Evolutionary conservation across 2,888 invertebrate species (phyloP).

Genomic region (Siphlonurus alternatus): DNA sequence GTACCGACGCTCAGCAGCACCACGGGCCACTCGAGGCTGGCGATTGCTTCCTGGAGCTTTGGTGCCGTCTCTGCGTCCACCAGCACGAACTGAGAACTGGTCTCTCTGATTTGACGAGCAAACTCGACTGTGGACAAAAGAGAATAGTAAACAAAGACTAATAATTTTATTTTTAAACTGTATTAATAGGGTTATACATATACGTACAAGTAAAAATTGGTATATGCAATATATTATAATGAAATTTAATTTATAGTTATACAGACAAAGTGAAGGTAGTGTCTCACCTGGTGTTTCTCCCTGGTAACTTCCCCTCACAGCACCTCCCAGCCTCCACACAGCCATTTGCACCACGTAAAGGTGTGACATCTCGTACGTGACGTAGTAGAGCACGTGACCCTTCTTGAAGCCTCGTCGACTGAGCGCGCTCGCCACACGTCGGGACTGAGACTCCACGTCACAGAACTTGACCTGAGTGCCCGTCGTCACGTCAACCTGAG

Average conservation of each 20-base stretch:
- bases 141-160: not conserved
- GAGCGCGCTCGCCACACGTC: slow-evolving; percentile 8
- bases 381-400: slow-evolving; percentile 10
- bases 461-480: slow-evolving; percentile 6
- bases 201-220: too few species aligned
- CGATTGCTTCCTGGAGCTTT: not conserved
- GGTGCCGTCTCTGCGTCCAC: not conserved
- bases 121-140: not conserved
- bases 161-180: too few species aligned
- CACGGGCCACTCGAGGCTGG: not conserved
- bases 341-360: slow-evolving; percentile 7
- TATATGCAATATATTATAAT: too few species aligned
- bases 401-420: slow-evolving; percentile 9
- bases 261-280: not conserved
- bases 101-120: not conserved
- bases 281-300: not conserved
- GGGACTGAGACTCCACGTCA: slow-evolving; percentile 7
- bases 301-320: slow-evolving; percentile 7
- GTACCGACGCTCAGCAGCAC: not conserved
- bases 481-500: slow-evolving; percentile 5
- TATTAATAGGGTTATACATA: too few species aligned
- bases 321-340: slow-evolving; percentile 12
- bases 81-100: not conserved
- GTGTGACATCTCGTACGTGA: slow-evolving; percentile 7
- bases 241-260: not conserved